Conservation (phyloP, 2,888 invertebrate species). For the Caenorhabditis doughertyi region DNA sequence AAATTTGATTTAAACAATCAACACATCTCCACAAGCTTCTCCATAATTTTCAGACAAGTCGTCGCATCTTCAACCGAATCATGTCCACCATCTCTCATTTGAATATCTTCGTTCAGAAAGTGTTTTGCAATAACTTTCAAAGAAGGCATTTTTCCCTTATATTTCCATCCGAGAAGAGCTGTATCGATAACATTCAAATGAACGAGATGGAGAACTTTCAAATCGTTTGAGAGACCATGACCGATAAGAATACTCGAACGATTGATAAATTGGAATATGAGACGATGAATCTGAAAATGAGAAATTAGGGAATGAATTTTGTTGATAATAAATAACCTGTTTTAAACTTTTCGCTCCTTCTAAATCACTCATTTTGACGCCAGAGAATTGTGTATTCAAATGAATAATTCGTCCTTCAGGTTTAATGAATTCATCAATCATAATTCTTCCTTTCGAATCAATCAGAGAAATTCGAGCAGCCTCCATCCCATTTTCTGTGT, state of each 20-base stretch:
- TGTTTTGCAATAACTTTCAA: neutral
- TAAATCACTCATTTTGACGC: slow-evolving; percentile 6
- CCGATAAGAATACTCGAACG: neutral
- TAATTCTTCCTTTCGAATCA: neutral
- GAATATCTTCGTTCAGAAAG: neutral
- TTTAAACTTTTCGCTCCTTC: neutral
- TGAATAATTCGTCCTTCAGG: slow-evolving; percentile 28
- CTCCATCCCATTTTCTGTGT: slow-evolving; percentile 25
- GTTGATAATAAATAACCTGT: neutral
- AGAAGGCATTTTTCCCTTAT: slow-evolving; percentile 5
- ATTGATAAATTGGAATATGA: slow-evolving; percentile 12
- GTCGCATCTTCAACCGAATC: slow-evolving; percentile 13
- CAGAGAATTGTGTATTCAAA: slow-evolving; percentile 21
- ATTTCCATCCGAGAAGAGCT: neutral
- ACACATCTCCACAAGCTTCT: neutral
- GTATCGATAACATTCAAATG: slow-evolving; percentile 30
- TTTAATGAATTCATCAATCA: slow-evolving; percentile 25
- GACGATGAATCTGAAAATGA: neutral
- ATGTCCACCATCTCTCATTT: neutral
- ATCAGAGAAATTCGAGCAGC: slow-evolving; percentile 18
- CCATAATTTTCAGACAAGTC: slow-evolving; percentile 6
- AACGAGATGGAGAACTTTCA: slow-evolving; percentile 8
- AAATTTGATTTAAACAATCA: too few species aligned
- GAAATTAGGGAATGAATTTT: neutral
- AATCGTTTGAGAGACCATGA: slow-evolving; percentile 27